Evolutionary conservation across 2,113 vertebrate genomes (phyloP).

Genomic region (Pollachius pollachius): DNA sequence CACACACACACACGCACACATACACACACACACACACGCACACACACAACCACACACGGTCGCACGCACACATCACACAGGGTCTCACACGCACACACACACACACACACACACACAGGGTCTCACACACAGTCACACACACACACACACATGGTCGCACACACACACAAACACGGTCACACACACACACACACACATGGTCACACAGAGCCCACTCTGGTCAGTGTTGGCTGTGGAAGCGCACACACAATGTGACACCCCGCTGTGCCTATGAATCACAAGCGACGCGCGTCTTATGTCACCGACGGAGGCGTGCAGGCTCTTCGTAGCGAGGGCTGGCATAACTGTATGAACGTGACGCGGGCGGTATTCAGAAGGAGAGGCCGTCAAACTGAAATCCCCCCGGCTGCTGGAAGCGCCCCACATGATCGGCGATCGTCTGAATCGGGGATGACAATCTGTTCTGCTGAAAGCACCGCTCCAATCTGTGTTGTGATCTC

Average conservation of each 20-base stretch:
- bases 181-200: no score
- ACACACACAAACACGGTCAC: no score
- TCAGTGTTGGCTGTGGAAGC: constrained; percentile 9
- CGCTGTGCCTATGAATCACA: constrained; percentile 58
- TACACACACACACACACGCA: no score
- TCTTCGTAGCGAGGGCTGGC: not conserved
- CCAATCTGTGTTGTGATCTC: constrained; percentile 52
- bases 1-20: constrained; percentile 28
- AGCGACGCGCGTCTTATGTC: constrained; percentile 46
- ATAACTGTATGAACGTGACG: no score
- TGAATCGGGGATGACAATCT: not conserved
- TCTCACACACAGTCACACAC: no score
- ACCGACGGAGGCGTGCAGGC: constrained; percentile 55
- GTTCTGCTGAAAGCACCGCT: constrained; percentile 38
- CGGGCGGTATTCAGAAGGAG: not conserved
- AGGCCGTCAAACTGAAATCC: not conserved
- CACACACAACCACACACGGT: constrained; percentile 38
- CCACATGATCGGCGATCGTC: not conserved
- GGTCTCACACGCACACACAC: constrained; percentile 14
- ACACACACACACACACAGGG: not conserved
- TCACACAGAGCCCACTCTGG: no score
- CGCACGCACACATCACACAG: constrained; percentile 18
- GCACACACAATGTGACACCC: constrained; percentile 53
- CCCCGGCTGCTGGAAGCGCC: not conserved
- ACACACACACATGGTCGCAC: no score